Percentiles rank a stretch among this genome's conserved stretches.
Conservation (phyloP, 2,797 vertebrate genomes). For the Erpetoichthys calabaricus region DNA sequence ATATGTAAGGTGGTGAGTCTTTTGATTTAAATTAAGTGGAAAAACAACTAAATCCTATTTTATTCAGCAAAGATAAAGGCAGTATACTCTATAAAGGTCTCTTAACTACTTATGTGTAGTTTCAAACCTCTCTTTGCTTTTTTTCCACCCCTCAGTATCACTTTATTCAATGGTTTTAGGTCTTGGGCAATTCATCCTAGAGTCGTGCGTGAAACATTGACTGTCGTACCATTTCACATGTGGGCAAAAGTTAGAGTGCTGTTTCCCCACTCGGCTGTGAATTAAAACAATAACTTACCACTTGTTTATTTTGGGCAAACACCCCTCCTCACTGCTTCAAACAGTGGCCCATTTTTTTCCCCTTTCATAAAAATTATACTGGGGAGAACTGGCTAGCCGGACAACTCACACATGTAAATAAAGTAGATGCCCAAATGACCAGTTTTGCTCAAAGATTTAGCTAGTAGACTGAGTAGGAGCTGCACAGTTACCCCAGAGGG, state of each 20-base stretch:
- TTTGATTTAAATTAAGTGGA: constrained; percentile 99
- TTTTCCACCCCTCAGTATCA: constrained; percentile 43
- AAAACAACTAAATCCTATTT: constrained; percentile 99
- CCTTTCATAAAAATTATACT: no score
- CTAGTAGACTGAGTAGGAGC: no score
- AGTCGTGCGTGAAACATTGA: constrained; percentile 62
- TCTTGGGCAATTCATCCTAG: constrained; percentile 64
- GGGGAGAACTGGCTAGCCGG: no score
- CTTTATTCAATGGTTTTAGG: constrained; percentile 61
- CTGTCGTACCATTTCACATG: constrained; percentile 63
- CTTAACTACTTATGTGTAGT: constrained; percentile 71
- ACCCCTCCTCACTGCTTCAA: constrained; percentile 40
- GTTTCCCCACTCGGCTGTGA: constrained; percentile 52
- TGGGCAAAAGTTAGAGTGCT: constrained; percentile 58
- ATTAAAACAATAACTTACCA: constrained; percentile 70
- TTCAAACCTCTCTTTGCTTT: constrained; percentile 60
- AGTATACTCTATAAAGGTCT: constrained; percentile 70
- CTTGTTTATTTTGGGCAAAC: constrained; percentile 49
- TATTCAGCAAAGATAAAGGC: constrained; percentile 82
- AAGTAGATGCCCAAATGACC: no score
- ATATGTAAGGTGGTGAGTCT: constrained; percentile 98
- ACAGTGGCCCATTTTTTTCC: no score
- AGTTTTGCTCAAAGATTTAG: no score
- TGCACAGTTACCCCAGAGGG: no score
- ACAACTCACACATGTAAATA: no score